phyloP scores from a whole-genome alignment of 2,888 invertebrate species.

The Teinopalpus imperialis region DNA sequence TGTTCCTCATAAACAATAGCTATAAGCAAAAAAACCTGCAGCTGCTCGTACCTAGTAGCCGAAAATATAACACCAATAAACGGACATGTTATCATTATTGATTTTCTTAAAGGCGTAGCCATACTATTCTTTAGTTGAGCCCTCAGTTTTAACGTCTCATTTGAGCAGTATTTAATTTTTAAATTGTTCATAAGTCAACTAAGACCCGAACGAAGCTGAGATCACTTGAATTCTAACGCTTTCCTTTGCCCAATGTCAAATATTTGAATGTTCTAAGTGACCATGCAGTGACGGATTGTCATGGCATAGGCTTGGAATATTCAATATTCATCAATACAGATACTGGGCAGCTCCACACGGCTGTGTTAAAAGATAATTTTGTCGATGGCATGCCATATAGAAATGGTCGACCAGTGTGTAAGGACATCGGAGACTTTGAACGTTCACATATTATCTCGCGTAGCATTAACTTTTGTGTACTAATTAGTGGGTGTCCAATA shows the following conservation, averaged over 20 bases:
- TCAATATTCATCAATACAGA: conserved; percentile 71
- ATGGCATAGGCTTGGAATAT: conserved; percentile 67
- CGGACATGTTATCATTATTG: neutral
- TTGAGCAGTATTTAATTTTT: conserved; percentile 76
- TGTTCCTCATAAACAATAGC: neutral
- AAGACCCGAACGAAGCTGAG: conserved; percentile 64
- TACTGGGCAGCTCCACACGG: conserved; percentile 46
- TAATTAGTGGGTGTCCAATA: conserved; percentile 79
- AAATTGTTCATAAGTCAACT: conserved; percentile 78
- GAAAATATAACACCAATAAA: neutral
- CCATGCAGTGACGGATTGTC: conserved; percentile 74
- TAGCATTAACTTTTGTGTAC: conserved; percentile 76
- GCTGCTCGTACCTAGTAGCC: neutral
- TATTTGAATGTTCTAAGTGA: conserved; percentile 81
- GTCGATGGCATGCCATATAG: conserved; percentile 41
- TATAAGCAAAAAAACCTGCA: neutral
- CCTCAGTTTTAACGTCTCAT: conserved; percentile 68
- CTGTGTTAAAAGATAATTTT: conserved; percentile 50
- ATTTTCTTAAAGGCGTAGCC: conserved; percentile 36
- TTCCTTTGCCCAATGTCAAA: conserved; percentile 78
- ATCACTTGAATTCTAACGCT: conserved; percentile 83
- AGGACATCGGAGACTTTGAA: conserved; percentile 58
- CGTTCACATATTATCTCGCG: conserved; percentile 64
- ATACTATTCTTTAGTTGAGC: conserved; percentile 49
- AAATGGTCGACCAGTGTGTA: conserved; percentile 43